A percentile compares a stretch with the other conserved stretches of the same genome.
phyloP scores from a whole-genome alignment of 2,113 vertebrate genomes.

The Peromyscus californicus region DNA sequence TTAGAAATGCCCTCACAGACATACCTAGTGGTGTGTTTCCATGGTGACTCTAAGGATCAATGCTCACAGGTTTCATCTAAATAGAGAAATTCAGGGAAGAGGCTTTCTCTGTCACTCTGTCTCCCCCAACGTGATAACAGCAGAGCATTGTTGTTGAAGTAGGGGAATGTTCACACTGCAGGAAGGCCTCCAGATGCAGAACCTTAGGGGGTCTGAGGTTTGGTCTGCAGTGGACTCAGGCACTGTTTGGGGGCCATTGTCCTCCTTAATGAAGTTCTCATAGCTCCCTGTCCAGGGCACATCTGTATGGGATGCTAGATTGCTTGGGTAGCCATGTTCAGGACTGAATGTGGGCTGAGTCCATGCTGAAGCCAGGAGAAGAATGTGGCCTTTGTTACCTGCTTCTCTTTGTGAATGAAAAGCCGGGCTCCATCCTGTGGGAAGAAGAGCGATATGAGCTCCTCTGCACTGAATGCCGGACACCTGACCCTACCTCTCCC shows the following conservation, averaged over 20 bases:
- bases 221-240: background rate
- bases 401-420: background rate
- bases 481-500: background rate
- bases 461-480: background rate
- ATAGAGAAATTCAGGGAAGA: background rate
- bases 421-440: background rate
- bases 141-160: background rate
- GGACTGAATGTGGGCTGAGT: background rate
- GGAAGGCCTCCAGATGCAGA: background rate
- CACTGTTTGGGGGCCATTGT: background rate
- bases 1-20: background rate
- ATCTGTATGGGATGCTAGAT: background rate
- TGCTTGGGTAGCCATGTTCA: background rate
- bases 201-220: background rate
- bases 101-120: background rate
- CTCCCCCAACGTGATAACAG: background rate
- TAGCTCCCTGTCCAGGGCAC: conserved; percentile 21
- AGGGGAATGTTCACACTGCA: background rate
- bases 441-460: rapidly evolving
- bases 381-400: background rate
- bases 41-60: background rate
- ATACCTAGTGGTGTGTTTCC: background rate
- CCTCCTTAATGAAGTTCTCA: background rate
- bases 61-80: background rate
- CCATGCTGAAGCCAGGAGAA: background rate